These are phyloP conservation scores for Bruchidius siliquastri DNA, from an alignment of 2,888 invertebrate genomes.

Conservation along the genomic window DNA sequence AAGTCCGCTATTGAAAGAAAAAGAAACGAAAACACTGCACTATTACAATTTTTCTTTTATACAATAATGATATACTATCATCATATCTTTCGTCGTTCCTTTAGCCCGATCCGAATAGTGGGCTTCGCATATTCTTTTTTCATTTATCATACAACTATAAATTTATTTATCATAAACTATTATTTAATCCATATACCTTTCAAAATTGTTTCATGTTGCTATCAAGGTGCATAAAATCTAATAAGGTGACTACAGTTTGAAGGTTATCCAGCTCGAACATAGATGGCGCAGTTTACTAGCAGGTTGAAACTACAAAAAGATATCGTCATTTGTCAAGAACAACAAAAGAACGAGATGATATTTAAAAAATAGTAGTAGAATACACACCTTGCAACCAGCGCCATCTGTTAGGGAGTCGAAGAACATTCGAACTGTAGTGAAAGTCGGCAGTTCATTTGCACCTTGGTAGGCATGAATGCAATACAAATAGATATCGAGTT, in stretches of 20 bases:
- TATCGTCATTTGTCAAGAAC: no score
- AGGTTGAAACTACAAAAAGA: no score
- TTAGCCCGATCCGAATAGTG: constrained; percentile 46
- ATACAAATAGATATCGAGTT: constrained; percentile 11
- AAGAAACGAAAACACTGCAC: constrained; percentile 45
- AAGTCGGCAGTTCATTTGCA: no score
- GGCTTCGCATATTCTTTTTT: constrained; percentile 40
- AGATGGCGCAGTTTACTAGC: no score
- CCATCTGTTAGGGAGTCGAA: no score
- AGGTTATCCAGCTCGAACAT: not conserved
- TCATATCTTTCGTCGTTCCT: constrained; percentile 29
- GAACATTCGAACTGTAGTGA: no score
- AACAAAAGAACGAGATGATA: no score
- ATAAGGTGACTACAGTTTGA: not conserved
- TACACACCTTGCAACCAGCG: no score
- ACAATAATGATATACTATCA: not conserved
- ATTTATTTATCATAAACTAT: constrained; percentile 28
- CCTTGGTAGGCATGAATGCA: not conserved
- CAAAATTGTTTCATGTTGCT: constrained; percentile 32
- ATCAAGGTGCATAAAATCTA: not conserved
- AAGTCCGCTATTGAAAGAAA: not conserved
- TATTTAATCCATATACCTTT: constrained; percentile 45
- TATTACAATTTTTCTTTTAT: constrained; percentile 25
- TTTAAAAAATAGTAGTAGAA: no score
- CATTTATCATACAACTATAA: constrained; percentile 38